Percentiles rank a stretch among this genome's conserved stretches.
Conservation (phyloP, 2,113 vertebrate genomes). For the Leucosticte australis region DNA sequence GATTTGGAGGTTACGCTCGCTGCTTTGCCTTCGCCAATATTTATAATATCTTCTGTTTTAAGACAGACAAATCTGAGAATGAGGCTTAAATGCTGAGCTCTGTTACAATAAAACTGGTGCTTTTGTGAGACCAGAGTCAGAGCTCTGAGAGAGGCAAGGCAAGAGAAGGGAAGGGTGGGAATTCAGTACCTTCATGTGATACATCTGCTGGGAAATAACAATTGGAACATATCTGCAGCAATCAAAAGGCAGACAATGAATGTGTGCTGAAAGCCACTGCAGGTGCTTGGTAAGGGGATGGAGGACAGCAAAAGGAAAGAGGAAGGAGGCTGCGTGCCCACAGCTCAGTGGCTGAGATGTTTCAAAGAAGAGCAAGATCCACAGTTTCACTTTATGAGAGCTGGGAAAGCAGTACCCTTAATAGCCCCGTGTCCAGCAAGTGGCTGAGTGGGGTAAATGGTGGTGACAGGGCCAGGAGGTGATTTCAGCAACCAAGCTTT, state of each 20-base stretch:
- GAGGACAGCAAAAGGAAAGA: not conserved
- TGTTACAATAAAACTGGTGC: not conserved
- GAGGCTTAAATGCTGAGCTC: not conserved
- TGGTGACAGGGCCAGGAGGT: not conserved
- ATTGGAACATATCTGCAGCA: not conserved
- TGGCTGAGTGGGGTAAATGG: not conserved
- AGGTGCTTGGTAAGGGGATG: not conserved
- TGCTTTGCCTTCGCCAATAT: not conserved
- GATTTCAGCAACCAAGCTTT: not conserved
- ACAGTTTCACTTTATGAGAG: not conserved
- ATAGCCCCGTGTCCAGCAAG: not conserved
- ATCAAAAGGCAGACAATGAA: not conserved
- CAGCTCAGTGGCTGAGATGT: not conserved
- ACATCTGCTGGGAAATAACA: constrained; percentile 10
- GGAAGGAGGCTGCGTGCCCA: not conserved
- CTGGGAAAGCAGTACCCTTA: not conserved
- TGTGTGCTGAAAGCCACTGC: not conserved
- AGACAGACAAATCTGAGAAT: not conserved
- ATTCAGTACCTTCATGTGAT: not conserved
- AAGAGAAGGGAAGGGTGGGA: not conserved
- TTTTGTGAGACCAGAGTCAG: not conserved
- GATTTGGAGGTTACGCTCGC: not conserved
- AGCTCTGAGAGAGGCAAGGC: not conserved
- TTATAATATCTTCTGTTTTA: not conserved
- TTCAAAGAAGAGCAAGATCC: not conserved